Conservation (phyloP, 2,888 invertebrate genomes). For the Dysmachus trigonus region DNA sequence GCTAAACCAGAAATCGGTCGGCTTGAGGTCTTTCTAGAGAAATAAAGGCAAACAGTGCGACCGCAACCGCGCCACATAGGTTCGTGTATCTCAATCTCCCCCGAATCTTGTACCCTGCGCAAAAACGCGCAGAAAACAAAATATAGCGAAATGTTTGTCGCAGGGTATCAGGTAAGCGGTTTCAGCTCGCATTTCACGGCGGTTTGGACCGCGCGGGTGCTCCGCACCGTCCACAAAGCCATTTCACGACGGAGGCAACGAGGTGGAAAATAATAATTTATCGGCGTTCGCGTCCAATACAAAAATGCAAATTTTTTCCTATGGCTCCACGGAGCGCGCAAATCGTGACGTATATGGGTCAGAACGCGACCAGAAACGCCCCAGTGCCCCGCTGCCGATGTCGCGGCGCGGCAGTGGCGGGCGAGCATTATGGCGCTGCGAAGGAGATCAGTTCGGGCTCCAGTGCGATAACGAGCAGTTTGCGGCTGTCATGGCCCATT, state of each 20-base stretch:
- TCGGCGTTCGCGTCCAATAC: not conserved
- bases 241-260: not conserved
- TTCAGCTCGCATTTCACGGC: not conserved
- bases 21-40: not conserved
- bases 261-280: constrained; percentile 25
- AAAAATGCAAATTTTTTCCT: constrained; percentile 27
- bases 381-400: not conserved
- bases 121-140: not conserved
- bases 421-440: not conserved
- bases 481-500: not conserved
- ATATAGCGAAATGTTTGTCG: not conserved
- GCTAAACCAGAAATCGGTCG: not conserved
- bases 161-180: not conserved
- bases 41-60: not conserved
- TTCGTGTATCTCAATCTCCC: not conserved
- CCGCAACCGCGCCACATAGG: not conserved
- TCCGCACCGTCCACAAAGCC: not conserved
- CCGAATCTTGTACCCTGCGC: not conserved
- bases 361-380: constrained; percentile 10
- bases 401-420: not conserved
- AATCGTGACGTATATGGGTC: constrained; percentile 29
- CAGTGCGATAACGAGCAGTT: not conserved
- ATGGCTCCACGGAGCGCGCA: not conserved
- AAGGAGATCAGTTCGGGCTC: not conserved
- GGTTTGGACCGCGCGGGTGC: not conserved